phyloP scores from a whole-genome alignment of 2,113 vertebrate species.

The Nesospiza acunhae region DNA sequence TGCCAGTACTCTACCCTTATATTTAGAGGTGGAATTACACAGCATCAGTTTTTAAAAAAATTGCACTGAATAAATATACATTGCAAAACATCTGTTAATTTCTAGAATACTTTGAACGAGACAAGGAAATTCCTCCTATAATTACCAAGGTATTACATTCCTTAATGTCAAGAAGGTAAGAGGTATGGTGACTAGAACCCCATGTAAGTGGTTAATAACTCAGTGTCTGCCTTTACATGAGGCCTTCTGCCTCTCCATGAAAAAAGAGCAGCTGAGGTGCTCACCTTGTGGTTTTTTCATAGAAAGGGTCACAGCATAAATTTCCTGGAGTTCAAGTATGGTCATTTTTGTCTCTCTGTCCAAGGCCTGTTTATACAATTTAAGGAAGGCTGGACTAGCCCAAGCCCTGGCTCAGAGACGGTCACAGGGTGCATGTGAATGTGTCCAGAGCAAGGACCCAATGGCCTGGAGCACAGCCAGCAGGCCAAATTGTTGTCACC shows the following conservation, averaged over 20 bases:
- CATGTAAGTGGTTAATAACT: not conserved
- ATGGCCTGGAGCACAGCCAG: fast-evolving
- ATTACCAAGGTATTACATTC: not conserved
- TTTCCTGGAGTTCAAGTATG: not conserved
- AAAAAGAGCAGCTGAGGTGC: not conserved
- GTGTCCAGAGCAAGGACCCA: not conserved
- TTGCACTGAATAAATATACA: not conserved
- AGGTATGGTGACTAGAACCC: not conserved
- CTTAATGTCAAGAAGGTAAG: not conserved
- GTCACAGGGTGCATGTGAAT: not conserved
- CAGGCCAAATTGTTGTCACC: not conserved
- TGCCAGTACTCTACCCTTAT: not conserved
- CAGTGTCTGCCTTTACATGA: not conserved
- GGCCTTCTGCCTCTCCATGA: not conserved
- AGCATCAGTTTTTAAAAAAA: not conserved
- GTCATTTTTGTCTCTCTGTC: not conserved
- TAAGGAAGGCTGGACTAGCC: not conserved
- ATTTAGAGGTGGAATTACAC: not conserved
- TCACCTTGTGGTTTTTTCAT: not conserved
- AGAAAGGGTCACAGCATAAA: not conserved
- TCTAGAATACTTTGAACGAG: not conserved
- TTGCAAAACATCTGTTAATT: not conserved
- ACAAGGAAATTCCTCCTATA: not conserved
- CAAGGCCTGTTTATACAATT: not conserved
- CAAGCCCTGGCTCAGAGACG: not conserved